These are phyloP conservation scores for Lepilemur septentrionalis DNA, from an alignment of 2,797 vertebrate species.

Conservation along the genomic window DNA sequence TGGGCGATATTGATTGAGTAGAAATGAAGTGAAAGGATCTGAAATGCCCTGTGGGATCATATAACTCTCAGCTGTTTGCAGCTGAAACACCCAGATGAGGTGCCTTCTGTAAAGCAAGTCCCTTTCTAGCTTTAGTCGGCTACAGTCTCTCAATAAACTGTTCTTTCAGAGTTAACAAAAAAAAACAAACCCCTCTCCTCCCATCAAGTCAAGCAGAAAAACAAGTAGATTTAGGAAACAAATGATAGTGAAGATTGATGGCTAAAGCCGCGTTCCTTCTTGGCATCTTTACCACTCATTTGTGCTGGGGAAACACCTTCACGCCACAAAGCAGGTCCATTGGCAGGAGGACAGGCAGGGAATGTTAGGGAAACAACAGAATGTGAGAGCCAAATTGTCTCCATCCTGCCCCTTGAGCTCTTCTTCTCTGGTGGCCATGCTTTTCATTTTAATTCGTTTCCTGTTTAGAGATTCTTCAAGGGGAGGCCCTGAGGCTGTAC, in stretches of 20 bases:
- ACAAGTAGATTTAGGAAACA: constrained; percentile 26
- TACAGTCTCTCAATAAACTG: background rate
- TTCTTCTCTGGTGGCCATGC: constrained; percentile 61
- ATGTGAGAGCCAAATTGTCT: constrained; percentile 32
- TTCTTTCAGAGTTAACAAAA: background rate
- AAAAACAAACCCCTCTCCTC: background rate
- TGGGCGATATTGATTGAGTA: background rate
- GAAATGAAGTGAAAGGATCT: background rate
- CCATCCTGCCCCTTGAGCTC: constrained; percentile 34
- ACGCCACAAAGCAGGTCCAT: background rate
- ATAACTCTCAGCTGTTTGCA: background rate
- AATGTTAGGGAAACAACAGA: constrained; percentile 25
- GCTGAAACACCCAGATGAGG: background rate
- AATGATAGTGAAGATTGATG: constrained; percentile 41
- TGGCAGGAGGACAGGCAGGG: background rate
- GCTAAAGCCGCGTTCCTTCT: background rate
- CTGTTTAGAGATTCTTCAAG: background rate
- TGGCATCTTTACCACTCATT: background rate
- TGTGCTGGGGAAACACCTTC: constrained; percentile 55
- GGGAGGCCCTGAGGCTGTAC: background rate
- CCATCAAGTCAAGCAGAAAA: constrained; percentile 12
- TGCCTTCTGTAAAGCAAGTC: background rate
- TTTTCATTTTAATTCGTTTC: constrained; percentile 56
- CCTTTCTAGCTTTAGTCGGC: background rate
- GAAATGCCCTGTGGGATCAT: background rate